Conservation (phyloP, 2,888 invertebrate species). For the Polietes domitor region DNA sequence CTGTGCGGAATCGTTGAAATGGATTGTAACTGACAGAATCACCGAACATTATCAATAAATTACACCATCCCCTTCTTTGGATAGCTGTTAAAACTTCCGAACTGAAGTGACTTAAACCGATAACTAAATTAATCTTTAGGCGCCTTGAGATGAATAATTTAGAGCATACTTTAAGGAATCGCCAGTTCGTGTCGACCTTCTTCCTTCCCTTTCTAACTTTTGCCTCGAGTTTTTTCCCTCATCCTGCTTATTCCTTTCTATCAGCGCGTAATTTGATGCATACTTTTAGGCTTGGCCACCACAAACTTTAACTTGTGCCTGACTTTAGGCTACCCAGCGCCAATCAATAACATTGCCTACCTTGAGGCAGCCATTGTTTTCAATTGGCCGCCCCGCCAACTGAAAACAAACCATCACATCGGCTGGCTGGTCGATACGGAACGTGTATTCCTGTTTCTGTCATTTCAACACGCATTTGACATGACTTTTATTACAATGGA, state of each 20-base stretch:
- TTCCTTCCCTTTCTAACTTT: too few species aligned
- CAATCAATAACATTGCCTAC: slow-evolving; percentile 30
- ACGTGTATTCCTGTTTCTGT: slow-evolving; percentile 38
- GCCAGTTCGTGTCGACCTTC: too few species aligned
- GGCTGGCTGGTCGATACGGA: slow-evolving; percentile 32
- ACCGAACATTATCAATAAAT: too few species aligned
- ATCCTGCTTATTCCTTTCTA: background rate
- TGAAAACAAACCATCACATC: slow-evolving; percentile 35
- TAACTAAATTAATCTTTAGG: too few species aligned
- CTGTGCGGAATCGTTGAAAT: too few species aligned
- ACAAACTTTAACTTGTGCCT: background rate
- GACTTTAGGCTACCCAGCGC: background rate
- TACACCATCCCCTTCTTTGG: too few species aligned
- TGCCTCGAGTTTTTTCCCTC: too few species aligned
- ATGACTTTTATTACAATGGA: slow-evolving; percentile 67
- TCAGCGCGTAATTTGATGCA: background rate
- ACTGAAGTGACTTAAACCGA: too few species aligned
- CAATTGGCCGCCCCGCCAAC: background rate
- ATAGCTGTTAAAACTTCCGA: too few species aligned
- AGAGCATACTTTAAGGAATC: too few species aligned
- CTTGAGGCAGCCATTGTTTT: slow-evolving; percentile 45
- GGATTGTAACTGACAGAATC: too few species aligned
- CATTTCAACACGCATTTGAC: slow-evolving; percentile 62
- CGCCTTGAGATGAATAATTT: too few species aligned
- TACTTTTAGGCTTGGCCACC: background rate